Percentiles rank a stretch among this genome's conserved stretches.
Conservation (phyloP, 1,140 invertebrate species). For the Papilio xuthus region DNA sequence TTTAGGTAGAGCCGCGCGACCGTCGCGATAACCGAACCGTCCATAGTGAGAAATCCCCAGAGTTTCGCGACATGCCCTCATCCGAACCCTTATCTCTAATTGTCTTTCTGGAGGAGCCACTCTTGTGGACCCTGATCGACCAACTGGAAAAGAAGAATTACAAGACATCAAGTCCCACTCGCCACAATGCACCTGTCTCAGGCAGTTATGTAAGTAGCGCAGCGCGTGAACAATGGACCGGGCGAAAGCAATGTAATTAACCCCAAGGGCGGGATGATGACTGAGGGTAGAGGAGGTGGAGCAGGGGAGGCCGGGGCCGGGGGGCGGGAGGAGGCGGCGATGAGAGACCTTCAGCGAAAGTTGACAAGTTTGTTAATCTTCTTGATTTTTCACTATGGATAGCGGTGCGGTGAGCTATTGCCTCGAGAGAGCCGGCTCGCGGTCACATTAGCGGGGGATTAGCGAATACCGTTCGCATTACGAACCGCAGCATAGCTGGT, state of each 20-base stretch:
- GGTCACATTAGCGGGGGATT: slow-evolving; percentile 34
- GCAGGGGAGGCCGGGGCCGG: slow-evolving; percentile 39
- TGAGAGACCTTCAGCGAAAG: slow-evolving; percentile 81
- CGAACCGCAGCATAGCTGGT: slow-evolving; percentile 63
- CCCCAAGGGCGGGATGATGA: slow-evolving; percentile 63
- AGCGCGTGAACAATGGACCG: slow-evolving; percentile 75
- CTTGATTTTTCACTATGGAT: slow-evolving; percentile 76
- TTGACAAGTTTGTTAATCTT: slow-evolving; percentile 63
- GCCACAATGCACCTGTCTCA: slow-evolving; percentile 62
- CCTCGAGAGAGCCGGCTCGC: slow-evolving; percentile 45
- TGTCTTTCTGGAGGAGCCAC: slow-evolving; percentile 81
- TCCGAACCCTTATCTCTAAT: slow-evolving; percentile 77
- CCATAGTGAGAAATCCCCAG: slow-evolving; percentile 78
- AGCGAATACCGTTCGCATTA: slow-evolving; percentile 39
- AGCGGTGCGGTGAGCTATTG: slow-evolving; percentile 60
- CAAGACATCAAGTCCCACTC: slow-evolving; percentile 78
- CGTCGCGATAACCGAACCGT: slow-evolving; percentile 73
- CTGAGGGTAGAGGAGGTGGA: slow-evolving; percentile 44
- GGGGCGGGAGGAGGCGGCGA: slow-evolving; percentile 58
- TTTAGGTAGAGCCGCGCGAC: slow-evolving; percentile 75
- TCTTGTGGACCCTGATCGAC: slow-evolving; percentile 81
- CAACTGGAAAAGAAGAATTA: slow-evolving; percentile 81
- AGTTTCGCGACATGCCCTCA: slow-evolving; percentile 77
- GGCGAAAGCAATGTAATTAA: slow-evolving; percentile 70
- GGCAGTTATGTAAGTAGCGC: slow-evolving; percentile 75